These are phyloP conservation scores for Agraylea sexmaculata DNA, from an alignment of 1,140 invertebrate species.

Conservation along the genomic window DNA sequence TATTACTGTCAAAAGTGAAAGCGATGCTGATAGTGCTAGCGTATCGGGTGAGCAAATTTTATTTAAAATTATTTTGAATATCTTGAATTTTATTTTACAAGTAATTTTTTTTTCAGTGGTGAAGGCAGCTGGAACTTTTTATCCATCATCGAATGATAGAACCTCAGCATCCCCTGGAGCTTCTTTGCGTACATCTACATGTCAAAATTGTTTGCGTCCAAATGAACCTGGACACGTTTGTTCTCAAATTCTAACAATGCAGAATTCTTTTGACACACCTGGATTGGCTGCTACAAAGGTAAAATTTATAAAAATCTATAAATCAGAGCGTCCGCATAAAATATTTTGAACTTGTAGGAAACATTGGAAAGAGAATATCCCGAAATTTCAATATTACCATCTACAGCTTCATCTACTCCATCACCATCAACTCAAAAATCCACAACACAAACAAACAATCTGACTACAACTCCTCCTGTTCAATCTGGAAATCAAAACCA, in stretches of 20 bases:
- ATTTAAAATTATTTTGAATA: not conserved
- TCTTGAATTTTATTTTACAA: conserved; percentile 22
- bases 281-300: conserved; percentile 39
- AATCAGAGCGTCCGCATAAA: conserved; percentile 2
- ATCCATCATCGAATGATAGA: conserved; percentile 63
- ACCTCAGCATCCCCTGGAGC: conserved; percentile 34
- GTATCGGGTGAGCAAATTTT: conserved; percentile 32
- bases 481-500: conserved; percentile 32
- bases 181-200: conserved; percentile 30
- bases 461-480: conserved; percentile 22
- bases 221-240: conserved; percentile 26
- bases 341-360: conserved; percentile 29
- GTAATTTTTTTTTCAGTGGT: conserved; percentile 68
- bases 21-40: conserved; percentile 21
- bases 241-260: conserved; percentile 28
- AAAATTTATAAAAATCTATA: not conserved
- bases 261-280: conserved; percentile 29
- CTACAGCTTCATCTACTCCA: conserved; percentile 30
- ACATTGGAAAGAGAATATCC: conserved; percentile 40
- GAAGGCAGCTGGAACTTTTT: conserved; percentile 87
- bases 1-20: conserved; percentile 36
- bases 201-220: conserved; percentile 32
- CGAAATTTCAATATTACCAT: conserved; percentile 39
- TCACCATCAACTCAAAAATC: conserved; percentile 22
- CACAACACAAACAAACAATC: conserved; percentile 7